Evolutionary conservation across 2,888 invertebrate species (phyloP).

Genomic region (Xylota segnis): DNA sequence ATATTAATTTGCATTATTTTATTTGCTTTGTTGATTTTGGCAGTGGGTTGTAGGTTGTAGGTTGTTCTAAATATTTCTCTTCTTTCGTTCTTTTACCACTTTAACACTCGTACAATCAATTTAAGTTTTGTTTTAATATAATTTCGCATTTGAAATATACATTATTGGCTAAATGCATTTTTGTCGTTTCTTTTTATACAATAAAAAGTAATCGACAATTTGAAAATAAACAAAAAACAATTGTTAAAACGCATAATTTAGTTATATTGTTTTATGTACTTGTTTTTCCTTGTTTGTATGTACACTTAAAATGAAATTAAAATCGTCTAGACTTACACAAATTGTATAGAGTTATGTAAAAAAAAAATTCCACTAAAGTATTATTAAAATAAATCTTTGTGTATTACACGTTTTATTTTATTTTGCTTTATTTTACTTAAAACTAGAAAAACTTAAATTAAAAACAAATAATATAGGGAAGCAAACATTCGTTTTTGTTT

Average conservation of each 20-base stretch:
- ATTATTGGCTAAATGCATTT: slow-evolving; percentile 69
- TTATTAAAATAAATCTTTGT: slow-evolving; percentile 54
- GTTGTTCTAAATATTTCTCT: slow-evolving; percentile 50
- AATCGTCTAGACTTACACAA: slow-evolving; percentile 60
- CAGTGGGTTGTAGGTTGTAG: slow-evolving; percentile 73
- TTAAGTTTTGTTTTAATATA: slow-evolving; percentile 46
- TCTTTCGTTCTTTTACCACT: slow-evolving; percentile 35
- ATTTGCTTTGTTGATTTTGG: slow-evolving; percentile 70
- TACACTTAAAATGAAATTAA: slow-evolving; percentile 57
- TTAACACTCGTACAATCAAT: slow-evolving; percentile 65
- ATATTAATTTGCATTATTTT: slow-evolving; percentile 39
- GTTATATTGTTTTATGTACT: slow-evolving; percentile 27
- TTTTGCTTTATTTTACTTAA: slow-evolving; percentile 39
- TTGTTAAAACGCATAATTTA: slow-evolving; percentile 47
- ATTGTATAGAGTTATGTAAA: slow-evolving; percentile 43
- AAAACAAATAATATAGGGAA: slow-evolving; percentile 46
- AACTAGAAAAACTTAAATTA: slow-evolving; percentile 36
- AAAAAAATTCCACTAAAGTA: slow-evolving; percentile 71
- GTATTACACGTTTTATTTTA: slow-evolving; percentile 58
- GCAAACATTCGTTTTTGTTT: slow-evolving; percentile 44
- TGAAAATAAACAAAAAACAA: slow-evolving; percentile 22
- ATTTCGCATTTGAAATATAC: slow-evolving; percentile 66
- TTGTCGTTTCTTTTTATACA: slow-evolving; percentile 59
- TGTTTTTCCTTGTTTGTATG: slow-evolving; percentile 27
- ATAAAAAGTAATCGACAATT: slow-evolving; percentile 56